Base-by-base conservation (phyloP, 2,113 vertebrate species). In the Melanerpes aurifrons region DNA sequence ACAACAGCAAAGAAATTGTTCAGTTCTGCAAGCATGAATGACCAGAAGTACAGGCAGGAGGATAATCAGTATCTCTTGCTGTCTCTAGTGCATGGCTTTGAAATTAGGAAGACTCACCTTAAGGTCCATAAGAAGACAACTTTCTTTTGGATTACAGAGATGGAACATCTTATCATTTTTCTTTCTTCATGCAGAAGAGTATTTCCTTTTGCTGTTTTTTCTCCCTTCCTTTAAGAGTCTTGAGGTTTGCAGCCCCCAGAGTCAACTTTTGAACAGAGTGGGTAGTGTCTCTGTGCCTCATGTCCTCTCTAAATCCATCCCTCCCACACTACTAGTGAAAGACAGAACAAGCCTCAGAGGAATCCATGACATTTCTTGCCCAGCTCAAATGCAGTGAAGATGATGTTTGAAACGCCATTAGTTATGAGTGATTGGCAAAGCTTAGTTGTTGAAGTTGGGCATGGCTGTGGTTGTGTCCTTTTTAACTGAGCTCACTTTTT, bases 371-470 rank as follows among this genome's bases (percentile, higher is more conserved):
- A 92, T 96, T 96, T 95, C 89, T 95, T 1, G 12, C 87, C 82
- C 7, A 0, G 82, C 91, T 91, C 83, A 94, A 94, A 95, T 78
- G 80, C 93, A 93, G 82, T 75, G 83, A 81, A 69, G 87, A 95
- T 78, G 91, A 79, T 90, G 91, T 94, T 91, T 91, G 95, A 95
- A 95, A 95, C n/a, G 0, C 86, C 80, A 81, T 95, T 96, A 95
- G 92, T 96, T 95, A 95, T 95, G 94, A 94, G 77, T 88, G 87
- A 96, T 95, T 96, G 96, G 92, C 80, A 88, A 84, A 92, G 87
- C 95, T 90, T 92, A 67, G 87, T 82, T 94, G 59, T 63, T 88
- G 96, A 94, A 66, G 92, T 92, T 88, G n/a, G 82, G 7, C 70
- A 56, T 78, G 59, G 58, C 68, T 83, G 57, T 90, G 63, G 69